Evolutionary conservation across 2,797 vertebrate species (phyloP), one percentile per base, ranked within the genome.

Genomic region (Vespertilio murinus): DNA sequence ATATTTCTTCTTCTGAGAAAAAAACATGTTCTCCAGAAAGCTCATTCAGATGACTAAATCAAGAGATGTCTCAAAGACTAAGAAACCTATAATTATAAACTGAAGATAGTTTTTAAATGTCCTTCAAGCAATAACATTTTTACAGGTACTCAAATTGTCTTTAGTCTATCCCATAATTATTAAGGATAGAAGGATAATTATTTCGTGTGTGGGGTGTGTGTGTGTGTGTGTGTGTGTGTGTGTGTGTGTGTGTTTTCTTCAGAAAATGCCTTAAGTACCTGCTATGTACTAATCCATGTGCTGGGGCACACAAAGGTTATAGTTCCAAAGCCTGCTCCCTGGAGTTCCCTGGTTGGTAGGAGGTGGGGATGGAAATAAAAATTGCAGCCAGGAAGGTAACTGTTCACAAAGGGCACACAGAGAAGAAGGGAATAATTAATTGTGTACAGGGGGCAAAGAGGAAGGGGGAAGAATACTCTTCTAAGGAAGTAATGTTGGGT

Each of bases 21-120:
- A 78, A 75, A 77, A 77, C 56, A 54, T 61, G 35, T 86, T 92
- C 20, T 54, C 40, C 38, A 88, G 38, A 25, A 70, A 90, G 59
- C 23, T 93, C 67, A 75, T 49, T 75, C 25, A 18, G 28, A 56
- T 65, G 59, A 91, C n/a, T 67, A 77, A 56, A 90, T 81, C 56
- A 95, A 81, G 20, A 85, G 73, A 84, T 65, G 10, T 67, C 20
- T 75, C 52, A 91, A 91, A 91, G 64, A 91, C 75, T 45, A 88
- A 52, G 18, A 91, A 93, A 88, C 17, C 54, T 82, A 22, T 65
- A 3, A 73, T 71, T 92, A 71, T 49, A 71, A 80, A 81, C 22
- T 77, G 40, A 93, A 28, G 47, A 79, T 25, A 70, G 42, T 20
- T 75, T 75, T 84, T 28, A 93, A 90, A 88, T 83, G 49, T 30